Conservation (phyloP, 92 coral and sea anemone genomes). For the Zoanthus solanderi region DNA sequence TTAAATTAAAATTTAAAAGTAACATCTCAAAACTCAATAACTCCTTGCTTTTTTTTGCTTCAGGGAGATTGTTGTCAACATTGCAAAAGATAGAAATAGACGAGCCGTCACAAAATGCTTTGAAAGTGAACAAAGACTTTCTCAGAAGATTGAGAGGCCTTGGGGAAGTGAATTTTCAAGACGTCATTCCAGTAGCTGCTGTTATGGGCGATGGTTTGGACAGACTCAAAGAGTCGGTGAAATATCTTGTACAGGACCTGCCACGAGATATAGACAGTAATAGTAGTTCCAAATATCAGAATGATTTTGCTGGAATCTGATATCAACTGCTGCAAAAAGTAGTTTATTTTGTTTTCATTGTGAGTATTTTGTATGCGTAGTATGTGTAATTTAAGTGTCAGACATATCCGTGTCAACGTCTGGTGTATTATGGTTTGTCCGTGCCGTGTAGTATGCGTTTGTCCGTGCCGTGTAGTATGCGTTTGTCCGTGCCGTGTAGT, state of each 20-base stretch:
- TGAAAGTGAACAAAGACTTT: constrained; percentile 22
- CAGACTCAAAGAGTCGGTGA: constrained; percentile 64
- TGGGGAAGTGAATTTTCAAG: constrained; percentile 53
- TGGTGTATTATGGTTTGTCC: too few species aligned
- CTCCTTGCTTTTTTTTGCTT: not conserved
- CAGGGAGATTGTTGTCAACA: constrained; percentile 22
- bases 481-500: not conserved
- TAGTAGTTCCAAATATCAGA: not conserved
- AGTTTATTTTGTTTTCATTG: not conserved
- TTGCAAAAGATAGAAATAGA: constrained; percentile 24
- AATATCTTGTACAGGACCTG: constrained; percentile 39
- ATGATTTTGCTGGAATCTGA: not conserved
- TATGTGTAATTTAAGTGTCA: too few species aligned
- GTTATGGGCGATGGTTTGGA: constrained; percentile 74
- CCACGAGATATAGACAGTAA: not conserved
- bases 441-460: not conserved
- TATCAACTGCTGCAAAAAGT: not conserved
- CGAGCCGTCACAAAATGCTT: constrained; percentile 15
- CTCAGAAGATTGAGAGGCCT: constrained; percentile 40
- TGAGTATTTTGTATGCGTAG: not conserved
- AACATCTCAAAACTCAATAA: too few species aligned
- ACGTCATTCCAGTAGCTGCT: constrained; percentile 78
- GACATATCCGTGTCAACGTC: too few species aligned
- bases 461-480: not conserved
- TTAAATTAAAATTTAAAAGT: too few species aligned